phyloP scores from a whole-genome alignment of 2,797 vertebrate species.

The Helostoma temminkii region DNA sequence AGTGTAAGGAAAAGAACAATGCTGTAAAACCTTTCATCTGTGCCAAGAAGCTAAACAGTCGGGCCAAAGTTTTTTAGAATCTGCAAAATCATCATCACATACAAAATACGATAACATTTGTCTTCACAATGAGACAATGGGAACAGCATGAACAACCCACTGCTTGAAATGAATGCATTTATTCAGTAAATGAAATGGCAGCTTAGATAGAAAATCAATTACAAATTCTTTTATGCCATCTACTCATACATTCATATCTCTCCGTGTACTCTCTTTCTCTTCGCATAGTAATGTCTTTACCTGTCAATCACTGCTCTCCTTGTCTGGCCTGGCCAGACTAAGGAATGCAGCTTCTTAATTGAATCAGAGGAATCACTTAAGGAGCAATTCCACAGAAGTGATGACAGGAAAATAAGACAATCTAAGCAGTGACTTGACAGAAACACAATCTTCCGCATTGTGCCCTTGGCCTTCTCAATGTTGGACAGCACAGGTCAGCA shows the following conservation, averaged over 20 bases:
- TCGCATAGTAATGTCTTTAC: slow-evolving; percentile 83
- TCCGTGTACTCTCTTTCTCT: slow-evolving; percentile 79
- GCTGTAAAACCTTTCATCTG: slow-evolving; percentile 19
- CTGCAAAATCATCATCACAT: slow-evolving; percentile 62
- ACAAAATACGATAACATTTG: slow-evolving; percentile 57
- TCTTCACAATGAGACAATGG: slow-evolving; percentile 73
- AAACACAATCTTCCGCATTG: slow-evolving; percentile 77
- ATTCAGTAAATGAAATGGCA: slow-evolving; percentile 86
- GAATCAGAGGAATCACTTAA: slow-evolving; percentile 73
- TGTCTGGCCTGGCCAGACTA: slow-evolving; percentile 77
- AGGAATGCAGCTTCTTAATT: slow-evolving; percentile 74
- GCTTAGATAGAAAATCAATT: slow-evolving; percentile 89
- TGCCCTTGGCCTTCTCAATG: slow-evolving; percentile 60
- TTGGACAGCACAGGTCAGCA: slow-evolving; percentile 53
- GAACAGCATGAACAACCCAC: slow-evolving; percentile 54
- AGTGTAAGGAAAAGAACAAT: slow-evolving; percentile 18
- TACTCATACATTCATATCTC: slow-evolving; percentile 87
- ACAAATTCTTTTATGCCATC: slow-evolving; percentile 85
- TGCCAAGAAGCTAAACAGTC: slow-evolving; percentile 8
- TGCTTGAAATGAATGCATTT: slow-evolving; percentile 75
- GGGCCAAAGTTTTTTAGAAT: slow-evolving; percentile 37
- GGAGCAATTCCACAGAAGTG: slow-evolving; percentile 38
- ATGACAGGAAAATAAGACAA: slow-evolving; percentile 80
- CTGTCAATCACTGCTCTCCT: slow-evolving; percentile 86
- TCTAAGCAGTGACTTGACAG: slow-evolving; percentile 75